Base-by-base conservation (phyloP, 1,140 invertebrate species). In the Papilio xuthus region DNA sequence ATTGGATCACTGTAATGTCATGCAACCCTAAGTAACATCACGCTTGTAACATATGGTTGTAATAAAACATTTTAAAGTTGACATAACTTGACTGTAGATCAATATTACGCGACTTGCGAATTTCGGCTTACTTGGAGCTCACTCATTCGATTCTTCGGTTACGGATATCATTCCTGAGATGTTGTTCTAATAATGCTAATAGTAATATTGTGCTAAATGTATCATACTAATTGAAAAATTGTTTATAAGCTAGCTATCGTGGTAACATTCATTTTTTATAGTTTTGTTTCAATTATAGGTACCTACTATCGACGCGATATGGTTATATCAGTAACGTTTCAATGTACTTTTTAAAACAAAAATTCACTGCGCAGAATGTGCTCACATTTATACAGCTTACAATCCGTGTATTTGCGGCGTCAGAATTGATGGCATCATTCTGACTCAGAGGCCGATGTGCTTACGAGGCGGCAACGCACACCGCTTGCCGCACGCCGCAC, bases 381-480 rank as follows among this genome's bases (percentile, higher is more conserved):
- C 23, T 76, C 73, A 60, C 73, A 60, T 60, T 76, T 60, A 56
- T 53, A 76, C 32, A 12, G 37, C 20, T 76, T 76, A 53, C 74
- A 42, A 76, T 41, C 53, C 50, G 74, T 80, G 78, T 72, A 78
- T 80, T 76, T 79, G 79, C 82, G 79, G 80, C 75, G 77, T 84
- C 79, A 71, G 74, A 80, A 80, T 72, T 79, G 88, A 89, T 89
- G 85, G 79, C 86, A 87, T 90, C 88, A 88, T 85, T 84, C 80
- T 92, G 90, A 91, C 78, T 92, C 89, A 91, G 80, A 78, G 47
- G 75, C 26, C 50, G 77, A 83, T 81, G 77, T 81, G 83, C 75
- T 81, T 75, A 72, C 79, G 82, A 67, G 60, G 60, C 60, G 60
- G 60, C 60, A 67, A 28, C 60, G 60, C 60, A 67, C 8, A 20